Evolutionary conservation across 2,797 vertebrate genomes (phyloP).

Genomic region (Nyctalus aviator): DNA sequence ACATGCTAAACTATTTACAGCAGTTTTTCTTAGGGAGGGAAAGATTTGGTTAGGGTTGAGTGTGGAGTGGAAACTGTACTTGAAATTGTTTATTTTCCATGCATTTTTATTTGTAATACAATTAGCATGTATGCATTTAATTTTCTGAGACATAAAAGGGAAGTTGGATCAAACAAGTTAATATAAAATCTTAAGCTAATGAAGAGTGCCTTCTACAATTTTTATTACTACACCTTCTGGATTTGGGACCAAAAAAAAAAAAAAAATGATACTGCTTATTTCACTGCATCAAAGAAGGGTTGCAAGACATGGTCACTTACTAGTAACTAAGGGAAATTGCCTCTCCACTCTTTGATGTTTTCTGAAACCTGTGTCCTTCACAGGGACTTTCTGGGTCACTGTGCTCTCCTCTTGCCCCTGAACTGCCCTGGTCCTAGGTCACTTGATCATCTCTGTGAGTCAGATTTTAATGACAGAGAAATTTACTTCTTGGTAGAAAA

Average conservation of each 20-base stretch:
- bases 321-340: slow-evolving; percentile 57
- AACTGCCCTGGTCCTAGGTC: slow-evolving; percentile 61
- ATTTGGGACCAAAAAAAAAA: slow-evolving; percentile 17
- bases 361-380: slow-evolving; percentile 73
- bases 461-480: slow-evolving; percentile 62
- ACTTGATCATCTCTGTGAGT: slow-evolving; percentile 73
- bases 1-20: neutral
- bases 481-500: slow-evolving; percentile 67
- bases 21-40: neutral
- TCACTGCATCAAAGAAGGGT: slow-evolving; percentile 45
- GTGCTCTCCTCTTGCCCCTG: slow-evolving; percentile 78
- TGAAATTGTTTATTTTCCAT: slow-evolving; percentile 18
- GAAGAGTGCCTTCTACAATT: neutral
- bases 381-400: slow-evolving; percentile 83
- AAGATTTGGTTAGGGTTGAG: neutral
- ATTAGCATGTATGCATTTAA: neutral
- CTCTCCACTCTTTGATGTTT: slow-evolving; percentile 83
- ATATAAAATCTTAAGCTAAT: slow-evolving; percentile 41
- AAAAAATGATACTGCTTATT: slow-evolving; percentile 19
- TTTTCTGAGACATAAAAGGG: neutral
- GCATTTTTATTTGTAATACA: neutral
- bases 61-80: neutral
- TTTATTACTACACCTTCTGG: slow-evolving; percentile 44
- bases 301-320: slow-evolving; percentile 63
- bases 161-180: slow-evolving; percentile 40